phyloP scores from a whole-genome alignment of 30 jellyfish, hydroid and myxozoan species.

The Rhopilema esculentum region DNA sequence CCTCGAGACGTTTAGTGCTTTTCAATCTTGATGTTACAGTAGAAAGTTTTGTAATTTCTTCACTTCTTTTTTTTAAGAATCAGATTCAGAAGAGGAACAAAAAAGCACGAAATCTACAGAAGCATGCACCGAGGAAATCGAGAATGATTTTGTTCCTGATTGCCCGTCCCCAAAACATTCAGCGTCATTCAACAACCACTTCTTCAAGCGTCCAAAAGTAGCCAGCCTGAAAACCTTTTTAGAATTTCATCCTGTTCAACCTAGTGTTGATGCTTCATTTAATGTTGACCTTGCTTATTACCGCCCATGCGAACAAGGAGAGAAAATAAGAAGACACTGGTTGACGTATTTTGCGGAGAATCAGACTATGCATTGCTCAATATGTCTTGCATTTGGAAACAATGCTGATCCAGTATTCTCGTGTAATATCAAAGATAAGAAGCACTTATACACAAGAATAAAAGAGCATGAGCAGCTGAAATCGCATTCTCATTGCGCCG shows the following conservation, averaged over 20 bases:
- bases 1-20: too few relatives aligned
- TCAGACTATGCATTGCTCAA: slow-evolving; percentile 28
- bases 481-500: slow-evolving; percentile 8
- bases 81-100: background rate
- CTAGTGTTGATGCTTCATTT: slow-evolving; percentile 18
- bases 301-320: slow-evolving; percentile 23
- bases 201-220: slow-evolving; percentile 8
- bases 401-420: slow-evolving; percentile 11
- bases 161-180: background rate
- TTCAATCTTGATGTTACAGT: too few relatives aligned
- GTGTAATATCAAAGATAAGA: slow-evolving; percentile 1
- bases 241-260: slow-evolving; percentile 35
- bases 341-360: slow-evolving; percentile 16
- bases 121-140: too few relatives aligned
- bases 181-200: slow-evolving; percentile 22
- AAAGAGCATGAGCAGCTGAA: slow-evolving; percentile 34
- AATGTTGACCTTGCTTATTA: slow-evolving; percentile 37
- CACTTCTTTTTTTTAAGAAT: too few relatives aligned
- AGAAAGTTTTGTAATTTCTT: too few relatives aligned
- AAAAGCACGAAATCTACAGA: background rate
- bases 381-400: slow-evolving; percentile 25
- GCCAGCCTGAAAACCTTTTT: slow-evolving; percentile 29
- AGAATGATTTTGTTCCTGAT: too few relatives aligned
- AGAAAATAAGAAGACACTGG: slow-evolving; percentile 57
- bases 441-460: slow-evolving; percentile 42